Evolutionary conservation across 2,888 invertebrate genomes (phyloP), one percentile per base, ranked within the genome.

Genomic region (Phlogophora meticulosa): DNA sequence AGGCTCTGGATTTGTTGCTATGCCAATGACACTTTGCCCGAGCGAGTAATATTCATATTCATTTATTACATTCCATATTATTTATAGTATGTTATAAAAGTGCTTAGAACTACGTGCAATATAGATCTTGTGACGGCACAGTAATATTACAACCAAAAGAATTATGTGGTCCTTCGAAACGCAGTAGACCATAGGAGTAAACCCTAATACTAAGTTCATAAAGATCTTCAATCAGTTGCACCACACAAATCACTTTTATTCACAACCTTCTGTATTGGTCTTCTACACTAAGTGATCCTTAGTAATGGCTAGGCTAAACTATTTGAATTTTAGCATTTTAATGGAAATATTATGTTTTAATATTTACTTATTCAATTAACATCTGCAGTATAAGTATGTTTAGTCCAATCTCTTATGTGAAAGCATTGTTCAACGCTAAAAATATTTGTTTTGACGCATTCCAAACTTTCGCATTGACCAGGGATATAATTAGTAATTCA

Each of bases 321-420:
- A 34, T 40, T 71, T 51, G 20, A 22, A 55, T 55, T 40, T 17
- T 7, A 61, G 32, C 40, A 51, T 22, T 51, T 42, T 58, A 72
- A 73, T 78, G 78, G 66, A 58, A 58, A 32, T 64, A 7, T 32
- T 20, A 34, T 72, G 73, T 73, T 48, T n/a, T 36, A 7, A 32
- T 58, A 59, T 78, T 58, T 78, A 42, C 57, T 20, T 43, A 34
- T 40, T n/a, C 32, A 64, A 46, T 58, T 78, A 59, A 46, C 58
- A 59, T 64, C 36, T 42, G 3, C 32, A 4, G 1, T 45, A 49
- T 40, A 57, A 17, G 38, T 48, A n/a, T 62, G 38, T 49, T 58
- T 43, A 9, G 13, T 36, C 9, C 4, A 63, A 72, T 49, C 17
- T 63, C 28, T 24, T 11, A 42, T 9, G 73, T 48, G 73, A 73